Evolutionary conservation across 1,140 invertebrate species (phyloP), one percentile per base, ranked within the genome.

Genomic region (Listronotus oregonensis): DNA sequence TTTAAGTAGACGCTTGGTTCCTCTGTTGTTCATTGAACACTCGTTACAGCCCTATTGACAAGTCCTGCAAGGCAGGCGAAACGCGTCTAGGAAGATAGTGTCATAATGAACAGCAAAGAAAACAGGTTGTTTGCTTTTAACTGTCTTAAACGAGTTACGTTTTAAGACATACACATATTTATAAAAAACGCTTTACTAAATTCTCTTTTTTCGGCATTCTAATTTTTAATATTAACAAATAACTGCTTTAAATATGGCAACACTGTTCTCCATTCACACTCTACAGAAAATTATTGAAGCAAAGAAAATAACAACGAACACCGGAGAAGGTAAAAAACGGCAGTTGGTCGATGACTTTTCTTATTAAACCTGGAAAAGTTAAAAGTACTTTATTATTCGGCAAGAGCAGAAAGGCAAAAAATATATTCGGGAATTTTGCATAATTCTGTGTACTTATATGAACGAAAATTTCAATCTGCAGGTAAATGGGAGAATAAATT

Each of bases 361-460:
- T 54, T 63, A 63, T 63, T 63, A 64, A 64, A 56, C 11, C 52
- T 44, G 42, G 43, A 64, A 64, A 64, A 64, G 61, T 64, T 56
- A 55, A 56, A 64, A 56, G 44, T 49, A 55, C 52, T 64, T 64
- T 64, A 52, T 64, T 64, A 64, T 64, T 64, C 61, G 37, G 61
- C 10, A n/a, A 18, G 40, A 64, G 42, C 31, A 12, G 9, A 42
- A 47, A 15, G 50, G 49, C 21, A 39, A 64, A 56, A 55, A 55
- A 55, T 54, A 54, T 42, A 55, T 55, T 55, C 37, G 52, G n/a
- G 17, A 55, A 49, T 47, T 64, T 64, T 64, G 43, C 61, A 64
- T 64, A 64, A 64, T 64, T 56, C 34, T 42, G 52, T 31, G 49
- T 52, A 54, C 59, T 62, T 52, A 49, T 62, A 62, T 62, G 59